Evolutionary conservation across 2,888 invertebrate species (phyloP), one percentile per base, ranked within the genome.

Genomic region (Agrenia bidenticulata): DNA sequence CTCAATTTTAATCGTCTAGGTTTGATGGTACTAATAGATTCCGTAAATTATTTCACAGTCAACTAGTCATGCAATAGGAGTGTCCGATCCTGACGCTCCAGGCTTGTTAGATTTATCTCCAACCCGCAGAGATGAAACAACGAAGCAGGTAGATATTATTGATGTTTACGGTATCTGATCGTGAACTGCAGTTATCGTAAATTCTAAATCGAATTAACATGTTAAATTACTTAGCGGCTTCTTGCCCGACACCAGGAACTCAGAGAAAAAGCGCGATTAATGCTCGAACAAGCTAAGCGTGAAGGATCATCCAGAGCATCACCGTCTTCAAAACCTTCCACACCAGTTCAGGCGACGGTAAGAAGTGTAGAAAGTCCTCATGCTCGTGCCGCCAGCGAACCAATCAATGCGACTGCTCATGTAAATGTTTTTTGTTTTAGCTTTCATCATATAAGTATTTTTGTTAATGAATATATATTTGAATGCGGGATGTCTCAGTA

Each of bases 171-270:
- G 60, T 4, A 2, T 39, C 23, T 4, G 41, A 2, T 2, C 23
- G 7, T 7, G n/a, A n/a, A 56, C 4, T 56, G n/a, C 37, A 9
- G 17, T 50, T 50, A n/a, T 50, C 13, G n/a, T 54, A 21, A 32
- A 32, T 23, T 23, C 73, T n/a, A n/a, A n/a, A n/a, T n/a, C n/a
- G n/a, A n/a, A n/a, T n/a, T n/a, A n/a, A n/a, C n/a, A n/a, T n/a
- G n/a, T n/a, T 78, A 78, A 79, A 79, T 82, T 32, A 32, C 11
- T 32, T 32, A 89, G 89, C 86, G 88, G 82, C 82, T 89, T 79
- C 82, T 88, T 78, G 88, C 89, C 76, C 86, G 92, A 63, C 90
- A 92, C 79, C 89, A 90, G 77, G 91, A 92, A 82, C 84, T 93
- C 77, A 87, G 90, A 80, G 90, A 92, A 83, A 83, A 89, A 81